Evolutionary conservation across 2,797 vertebrate species (phyloP).

Genomic region (Aulostomus chinensis): DNA sequence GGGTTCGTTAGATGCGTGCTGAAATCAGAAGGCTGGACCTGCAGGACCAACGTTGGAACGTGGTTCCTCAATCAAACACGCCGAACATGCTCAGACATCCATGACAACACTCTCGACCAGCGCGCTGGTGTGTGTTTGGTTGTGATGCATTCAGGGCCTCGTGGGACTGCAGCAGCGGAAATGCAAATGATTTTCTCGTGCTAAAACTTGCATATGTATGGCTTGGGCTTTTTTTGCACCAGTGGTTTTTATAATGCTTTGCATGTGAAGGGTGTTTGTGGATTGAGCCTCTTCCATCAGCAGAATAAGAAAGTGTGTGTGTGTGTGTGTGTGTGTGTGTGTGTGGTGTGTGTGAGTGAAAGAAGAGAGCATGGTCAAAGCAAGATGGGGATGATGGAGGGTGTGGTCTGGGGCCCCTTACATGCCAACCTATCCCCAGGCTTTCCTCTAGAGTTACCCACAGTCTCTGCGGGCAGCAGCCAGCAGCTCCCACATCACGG

Average conservation of each 20-base stretch:
- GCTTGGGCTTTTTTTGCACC: too few relatives aligned
- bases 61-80: background rate
- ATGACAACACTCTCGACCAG: too few relatives aligned
- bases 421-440: constrained; percentile 39
- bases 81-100: constrained; percentile 22
- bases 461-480: constrained; percentile 46
- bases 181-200: too few relatives aligned
- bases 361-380: background rate
- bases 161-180: too few relatives aligned
- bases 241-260: too few relatives aligned
- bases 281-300: too few relatives aligned
- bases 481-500: constrained; percentile 39
- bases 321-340: too few relatives aligned
- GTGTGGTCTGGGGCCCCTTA: constrained; percentile 30
- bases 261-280: too few relatives aligned
- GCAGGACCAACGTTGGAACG: constrained; percentile 6
- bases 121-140: too few relatives aligned
- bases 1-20: constrained; percentile 17
- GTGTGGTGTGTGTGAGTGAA: background rate
- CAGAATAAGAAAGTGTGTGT: too few relatives aligned
- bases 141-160: too few relatives aligned
- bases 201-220: too few relatives aligned
- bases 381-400: constrained; percentile 4
- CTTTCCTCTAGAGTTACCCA: constrained; percentile 55
- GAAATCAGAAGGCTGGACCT: constrained; percentile 26